Conservation (phyloP, 2,113 vertebrate species). For the Saguinus midas region DNA sequence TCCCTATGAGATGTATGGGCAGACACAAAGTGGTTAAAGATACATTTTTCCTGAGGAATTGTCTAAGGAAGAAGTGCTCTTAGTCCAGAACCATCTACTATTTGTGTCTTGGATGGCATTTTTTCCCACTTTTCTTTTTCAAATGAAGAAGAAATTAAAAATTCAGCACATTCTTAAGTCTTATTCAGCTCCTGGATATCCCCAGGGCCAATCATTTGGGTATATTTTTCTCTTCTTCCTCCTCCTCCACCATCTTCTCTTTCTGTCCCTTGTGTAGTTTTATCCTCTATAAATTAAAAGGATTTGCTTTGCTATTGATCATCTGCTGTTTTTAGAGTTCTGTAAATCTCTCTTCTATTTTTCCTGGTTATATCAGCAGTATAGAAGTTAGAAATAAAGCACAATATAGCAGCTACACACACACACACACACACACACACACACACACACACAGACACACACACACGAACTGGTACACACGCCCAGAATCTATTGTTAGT, state of each 20-base stretch:
- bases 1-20: neutral
- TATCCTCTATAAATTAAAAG: conserved; percentile 15
- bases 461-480: neutral
- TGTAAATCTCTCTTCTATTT: neutral
- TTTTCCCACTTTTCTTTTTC: neutral
- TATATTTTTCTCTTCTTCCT: neutral
- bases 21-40: neutral
- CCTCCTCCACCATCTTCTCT: neutral
- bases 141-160: conserved; percentile 19
- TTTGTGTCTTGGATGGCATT: neutral
- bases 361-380: neutral
- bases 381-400: neutral
- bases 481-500: conserved; percentile 45
- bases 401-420: neutral
- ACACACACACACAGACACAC: neutral
- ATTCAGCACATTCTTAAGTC: neutral
- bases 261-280: neutral
- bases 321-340: neutral
- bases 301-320: conserved; percentile 26
- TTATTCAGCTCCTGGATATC: neutral
- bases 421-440: neutral
- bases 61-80: neutral
- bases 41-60: neutral
- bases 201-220: neutral
- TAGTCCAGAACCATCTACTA: neutral